These are phyloP conservation scores for Heliconius hermathena DNA, from an alignment of 1,140 invertebrate genomes.

Conservation along the genomic window DNA sequence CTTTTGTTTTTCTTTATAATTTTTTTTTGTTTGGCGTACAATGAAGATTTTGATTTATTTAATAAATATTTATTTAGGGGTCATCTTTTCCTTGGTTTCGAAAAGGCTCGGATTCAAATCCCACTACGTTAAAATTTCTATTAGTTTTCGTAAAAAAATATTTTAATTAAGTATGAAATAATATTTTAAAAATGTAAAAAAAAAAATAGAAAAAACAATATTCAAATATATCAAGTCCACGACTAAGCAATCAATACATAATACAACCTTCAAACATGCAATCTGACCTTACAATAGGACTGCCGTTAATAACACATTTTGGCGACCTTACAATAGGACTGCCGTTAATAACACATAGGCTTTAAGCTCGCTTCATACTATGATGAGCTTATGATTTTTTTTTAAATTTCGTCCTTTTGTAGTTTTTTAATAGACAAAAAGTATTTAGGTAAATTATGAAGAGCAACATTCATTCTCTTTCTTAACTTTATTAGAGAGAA, in stretches of 20 bases:
- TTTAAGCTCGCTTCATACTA: neutral
- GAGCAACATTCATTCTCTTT: too few relatives aligned
- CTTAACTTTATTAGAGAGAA: too few relatives aligned
- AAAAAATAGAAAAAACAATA: neutral
- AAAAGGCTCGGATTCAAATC: too few relatives aligned
- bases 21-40: too few relatives aligned
- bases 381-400: neutral
- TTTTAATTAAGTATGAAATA: too few relatives aligned
- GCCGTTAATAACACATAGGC: slow-evolving; percentile 10
- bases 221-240: neutral
- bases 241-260: slow-evolving; percentile 7
- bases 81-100: too few relatives aligned
- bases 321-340: slow-evolving; percentile 9
- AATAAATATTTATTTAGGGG: too few relatives aligned
- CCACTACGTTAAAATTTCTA: too few relatives aligned
- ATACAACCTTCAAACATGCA: slow-evolving; percentile 5
- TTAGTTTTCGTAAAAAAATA: too few relatives aligned
- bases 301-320: slow-evolving; percentile 14
- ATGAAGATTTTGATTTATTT: too few relatives aligned
- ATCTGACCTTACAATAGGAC: slow-evolving; percentile 6
- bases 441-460: neutral
- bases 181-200: neutral
- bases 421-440: neutral
- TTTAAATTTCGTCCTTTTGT: neutral
- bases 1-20: too few relatives aligned